Evolutionary conservation across 2,888 invertebrate genomes (phyloP), one percentile per base, ranked within the genome.

Genomic region (Andrena chrysosceles): DNA sequence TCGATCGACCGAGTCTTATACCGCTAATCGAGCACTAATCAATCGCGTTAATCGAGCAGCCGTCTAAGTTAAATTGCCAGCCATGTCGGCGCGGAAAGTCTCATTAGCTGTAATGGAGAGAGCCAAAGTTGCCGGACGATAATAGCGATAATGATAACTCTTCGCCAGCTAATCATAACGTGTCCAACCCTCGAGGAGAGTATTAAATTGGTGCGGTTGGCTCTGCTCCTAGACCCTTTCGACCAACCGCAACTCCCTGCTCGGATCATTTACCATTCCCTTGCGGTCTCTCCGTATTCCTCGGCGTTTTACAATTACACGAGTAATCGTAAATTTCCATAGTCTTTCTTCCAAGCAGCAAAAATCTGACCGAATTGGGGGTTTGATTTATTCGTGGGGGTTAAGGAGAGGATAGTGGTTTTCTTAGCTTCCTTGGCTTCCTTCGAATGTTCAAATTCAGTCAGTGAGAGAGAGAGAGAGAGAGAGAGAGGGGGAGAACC

Each of bases 221-320:
- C 60, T 60, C 16, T 8, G 60, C 26, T 7, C 26, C 23, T 23
- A 20, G 26, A 20, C 10, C 4, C 26, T 26, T 4, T 23, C 10
- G 56, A 26, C 20, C n/a, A 23, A 20, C 54, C 54, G 54, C 42
- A 42, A 54, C 54, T 23, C 3, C 10, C 23, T 56, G 23, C 23
- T 26, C 60, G 60, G n/a, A 60, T 26, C 31, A 60, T 60, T 31
- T 60, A 31, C 26, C 31, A 33, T 60, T 60, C 60, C 29, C 59
- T 23, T 26, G 23, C 56, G 56, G 16, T 42, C 42, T 16, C 23
- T 56, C 56, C 10, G 10, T 56, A 13, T 56, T 23, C 23, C 23
- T 20, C 56, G 4, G 23, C 23, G 10, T 56, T 56, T 56, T 4
- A 10, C 23, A 20, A 23, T 23, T 23, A 20, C 23, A 10, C 23